Evolutionary conservation across 2,888 invertebrate genomes (phyloP).

Genomic region (Noctuana brunneofusca): DNA sequence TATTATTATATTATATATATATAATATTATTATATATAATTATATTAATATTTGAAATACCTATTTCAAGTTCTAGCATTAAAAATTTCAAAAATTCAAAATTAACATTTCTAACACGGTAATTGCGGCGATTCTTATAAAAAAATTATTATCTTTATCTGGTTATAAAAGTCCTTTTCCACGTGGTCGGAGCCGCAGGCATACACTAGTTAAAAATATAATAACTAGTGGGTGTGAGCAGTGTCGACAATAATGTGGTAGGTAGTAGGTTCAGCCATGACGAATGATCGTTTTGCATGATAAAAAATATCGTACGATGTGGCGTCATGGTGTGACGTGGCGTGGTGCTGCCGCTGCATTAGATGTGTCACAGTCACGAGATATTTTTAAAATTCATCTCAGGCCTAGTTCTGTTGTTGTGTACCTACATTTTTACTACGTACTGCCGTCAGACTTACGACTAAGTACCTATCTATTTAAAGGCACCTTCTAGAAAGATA

Average conservation of each 20-base stretch:
- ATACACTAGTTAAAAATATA: too few species aligned
- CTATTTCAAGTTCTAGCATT: too few species aligned
- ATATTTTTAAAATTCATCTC: conserved; percentile 5
- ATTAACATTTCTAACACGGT: too few species aligned
- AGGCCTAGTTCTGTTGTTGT: conserved; percentile 6
- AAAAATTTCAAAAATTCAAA: too few species aligned
- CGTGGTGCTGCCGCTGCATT: not conserved
- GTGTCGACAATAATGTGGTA: conserved; percentile 41
- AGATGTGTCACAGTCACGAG: conserved; percentile 1
- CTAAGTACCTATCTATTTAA: not conserved
- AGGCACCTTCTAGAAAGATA: too few species aligned
- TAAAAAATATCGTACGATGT: conserved; percentile 69
- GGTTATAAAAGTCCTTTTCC: too few species aligned
- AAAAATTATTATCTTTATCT: too few species aligned
- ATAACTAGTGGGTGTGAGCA: conserved; percentile 15
- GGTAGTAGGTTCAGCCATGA: conserved; percentile 10
- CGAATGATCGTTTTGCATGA: conserved; percentile 40
- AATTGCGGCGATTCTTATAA: too few species aligned
- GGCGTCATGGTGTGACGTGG: conserved; percentile 52
- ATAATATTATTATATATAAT: too few species aligned
- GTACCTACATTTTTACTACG: conserved; percentile 1
- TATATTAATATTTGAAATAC: too few species aligned
- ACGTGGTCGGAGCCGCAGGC: too few species aligned
- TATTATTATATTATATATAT: too few species aligned
- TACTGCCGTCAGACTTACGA: not conserved